These are phyloP conservation scores for Spinus pinus DNA, from an alignment of 2,797 vertebrate genomes.

Conservation along the genomic window DNA sequence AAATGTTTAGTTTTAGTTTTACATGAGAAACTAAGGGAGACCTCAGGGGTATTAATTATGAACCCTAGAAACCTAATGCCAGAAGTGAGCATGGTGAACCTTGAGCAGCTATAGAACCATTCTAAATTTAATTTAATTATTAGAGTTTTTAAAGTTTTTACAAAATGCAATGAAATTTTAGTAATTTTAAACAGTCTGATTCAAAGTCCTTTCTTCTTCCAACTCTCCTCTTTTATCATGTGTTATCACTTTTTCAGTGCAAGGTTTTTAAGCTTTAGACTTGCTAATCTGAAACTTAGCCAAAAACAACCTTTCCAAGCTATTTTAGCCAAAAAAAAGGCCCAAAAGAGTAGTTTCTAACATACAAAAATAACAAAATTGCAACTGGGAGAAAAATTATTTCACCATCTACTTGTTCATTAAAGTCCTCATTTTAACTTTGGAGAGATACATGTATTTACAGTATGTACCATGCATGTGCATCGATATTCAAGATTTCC, in stretches of 20 bases:
- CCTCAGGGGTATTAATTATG: background rate
- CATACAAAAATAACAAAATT: background rate
- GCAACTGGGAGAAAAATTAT: background rate
- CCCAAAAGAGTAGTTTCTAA: background rate
- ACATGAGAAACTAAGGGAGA: background rate
- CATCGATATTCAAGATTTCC: background rate
- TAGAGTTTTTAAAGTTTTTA: background rate
- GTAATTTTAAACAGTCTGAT: background rate
- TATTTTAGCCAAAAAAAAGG: background rate
- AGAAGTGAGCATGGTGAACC: background rate
- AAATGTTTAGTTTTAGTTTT: background rate
- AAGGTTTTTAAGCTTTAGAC: background rate
- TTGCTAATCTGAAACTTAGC: background rate
- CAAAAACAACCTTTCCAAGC: background rate
- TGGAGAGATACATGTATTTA: background rate
- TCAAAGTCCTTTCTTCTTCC: background rate
- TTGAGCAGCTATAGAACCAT: background rate
- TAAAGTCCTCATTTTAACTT: background rate
- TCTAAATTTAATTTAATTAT: background rate
- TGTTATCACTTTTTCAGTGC: background rate
- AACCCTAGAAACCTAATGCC: background rate
- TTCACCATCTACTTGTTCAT: background rate
- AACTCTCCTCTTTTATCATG: background rate
- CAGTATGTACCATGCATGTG: background rate
- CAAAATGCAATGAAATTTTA: background rate